Evolutionary conservation across 2,888 invertebrate genomes (phyloP), one percentile per base, ranked within the genome.

Genomic region (Hetaerina titia): DNA sequence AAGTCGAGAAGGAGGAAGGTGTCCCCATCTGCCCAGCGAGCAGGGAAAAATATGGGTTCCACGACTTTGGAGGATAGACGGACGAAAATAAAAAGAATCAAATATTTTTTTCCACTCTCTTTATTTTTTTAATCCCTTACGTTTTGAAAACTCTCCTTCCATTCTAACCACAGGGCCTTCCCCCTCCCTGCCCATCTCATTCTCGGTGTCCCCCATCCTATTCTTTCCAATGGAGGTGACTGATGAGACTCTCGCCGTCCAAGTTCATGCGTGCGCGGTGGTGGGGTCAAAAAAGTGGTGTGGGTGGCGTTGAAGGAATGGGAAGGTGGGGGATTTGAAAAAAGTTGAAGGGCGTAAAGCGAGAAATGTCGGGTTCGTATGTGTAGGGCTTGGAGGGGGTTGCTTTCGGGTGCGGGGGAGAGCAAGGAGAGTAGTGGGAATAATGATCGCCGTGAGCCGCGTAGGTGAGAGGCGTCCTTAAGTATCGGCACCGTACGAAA

Each of bases 21-120:
- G 90, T 90, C 60, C 63, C 90, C 90, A 60, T 90, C 63, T 58
- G 60, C 90, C 90, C 22, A 13, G n/a, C 19, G 57, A 19, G 60
- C 63, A 8, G 25, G 60, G 63, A 63, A 90, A 90, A 90, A 60
- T 63, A 90, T 63, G 90, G 60, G 63, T 25, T 58, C 60, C 58
- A 13, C 58, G 90, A n/a, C 31, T 25, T 58, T 5, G 57, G 89
- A 58, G 63, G 90, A 60, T 31, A 31, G 25, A 45, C 22, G 25
- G 90, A 31, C 63, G 45, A 45, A 87, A 45, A 87, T 11, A 19
- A 7, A 64, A 19, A 15, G 60, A 11, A 60, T 60, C 81, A n/a
- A 17, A 6, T 31, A 13, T 19, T 87, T 87, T 45, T 63, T 63
- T n/a, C 63, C 31, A 25, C 60, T 60, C 60, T 60, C 90, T 6